Evolutionary conservation across 2,113 vertebrate genomes (phyloP).

Genomic region (Charina bottae): DNA sequence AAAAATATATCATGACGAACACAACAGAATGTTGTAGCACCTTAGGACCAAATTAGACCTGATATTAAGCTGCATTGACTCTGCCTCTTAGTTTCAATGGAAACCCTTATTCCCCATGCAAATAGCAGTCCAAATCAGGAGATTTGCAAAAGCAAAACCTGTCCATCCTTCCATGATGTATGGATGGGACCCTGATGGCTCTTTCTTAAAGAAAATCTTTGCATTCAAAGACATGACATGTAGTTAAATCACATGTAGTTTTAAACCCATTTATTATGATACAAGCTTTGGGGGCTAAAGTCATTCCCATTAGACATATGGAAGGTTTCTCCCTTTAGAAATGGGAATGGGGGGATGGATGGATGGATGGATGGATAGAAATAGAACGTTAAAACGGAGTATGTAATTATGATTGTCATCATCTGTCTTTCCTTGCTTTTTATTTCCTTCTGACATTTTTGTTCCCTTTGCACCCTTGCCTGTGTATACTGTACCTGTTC

Average conservation of each 20-base stretch:
- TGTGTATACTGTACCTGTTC: not conserved
- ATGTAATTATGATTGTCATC: not conserved
- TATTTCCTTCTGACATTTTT: not conserved
- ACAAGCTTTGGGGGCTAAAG: not conserved
- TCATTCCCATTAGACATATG: not conserved
- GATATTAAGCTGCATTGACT: not conserved
- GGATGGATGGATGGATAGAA: not conserved
- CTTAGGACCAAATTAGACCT: not conserved
- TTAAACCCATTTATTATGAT: not conserved
- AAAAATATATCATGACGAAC: no score
- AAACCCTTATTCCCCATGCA: not conserved
- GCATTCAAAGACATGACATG: not conserved
- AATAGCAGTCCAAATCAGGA: not conserved
- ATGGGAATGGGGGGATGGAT: not conserved
- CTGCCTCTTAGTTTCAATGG: not conserved
- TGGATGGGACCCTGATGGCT: not conserved
- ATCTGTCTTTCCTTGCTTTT: not conserved
- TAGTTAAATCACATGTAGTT: not conserved
- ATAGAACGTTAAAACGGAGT: not conserved
- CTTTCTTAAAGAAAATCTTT: not conserved
- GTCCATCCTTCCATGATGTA: not conserved
- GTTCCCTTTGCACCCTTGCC: not conserved
- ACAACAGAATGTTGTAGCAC: not conserved
- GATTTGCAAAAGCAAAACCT: no score
- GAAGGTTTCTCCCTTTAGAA: not conserved